Percentiles rank a stretch among this genome's conserved stretches.
phyloP scores from a whole-genome alignment of 2,113 vertebrate species.

The Myrmophylax atrothorax region DNA sequence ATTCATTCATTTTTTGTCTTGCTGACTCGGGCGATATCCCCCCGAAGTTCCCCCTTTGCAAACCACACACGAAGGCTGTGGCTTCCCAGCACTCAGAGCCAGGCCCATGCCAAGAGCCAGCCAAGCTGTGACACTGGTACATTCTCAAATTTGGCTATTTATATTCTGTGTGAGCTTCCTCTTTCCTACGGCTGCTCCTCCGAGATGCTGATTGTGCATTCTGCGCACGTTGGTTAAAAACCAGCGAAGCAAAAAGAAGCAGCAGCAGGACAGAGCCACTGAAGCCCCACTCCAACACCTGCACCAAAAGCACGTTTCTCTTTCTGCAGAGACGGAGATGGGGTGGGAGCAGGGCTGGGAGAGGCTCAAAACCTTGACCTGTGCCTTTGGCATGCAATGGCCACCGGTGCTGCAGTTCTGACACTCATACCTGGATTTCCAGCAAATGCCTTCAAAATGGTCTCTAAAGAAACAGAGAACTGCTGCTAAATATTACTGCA shows the following conservation, averaged over 20 bases:
- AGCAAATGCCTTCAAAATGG: background rate
- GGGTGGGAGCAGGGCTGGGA: background rate
- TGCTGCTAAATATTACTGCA: background rate
- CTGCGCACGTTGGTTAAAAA: background rate
- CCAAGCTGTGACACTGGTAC: conserved; percentile 17
- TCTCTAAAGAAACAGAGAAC: background rate
- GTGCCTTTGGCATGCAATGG: fast-evolving
- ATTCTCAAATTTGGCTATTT: conserved; percentile 21
- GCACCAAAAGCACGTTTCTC: background rate
- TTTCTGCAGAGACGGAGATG: background rate
- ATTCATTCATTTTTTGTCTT: conserved; percentile 43
- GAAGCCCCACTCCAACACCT: background rate
- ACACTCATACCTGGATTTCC: background rate
- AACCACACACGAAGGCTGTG: background rate
- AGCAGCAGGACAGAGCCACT: background rate
- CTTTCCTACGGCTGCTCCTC: background rate
- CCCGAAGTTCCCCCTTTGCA: conserved; percentile 29
- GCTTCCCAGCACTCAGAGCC: background rate
- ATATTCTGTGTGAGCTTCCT: conserved; percentile 30
- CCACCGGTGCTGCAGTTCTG: background rate
- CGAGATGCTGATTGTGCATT: conserved; percentile 42
- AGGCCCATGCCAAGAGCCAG: background rate
- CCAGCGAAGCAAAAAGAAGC: background rate
- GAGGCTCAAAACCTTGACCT: background rate
- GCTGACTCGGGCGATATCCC: background rate